Percentiles rank a stretch among this genome's conserved stretches.
Conservation (phyloP, 2,797 vertebrate genomes). For the Leuciscus waleckii region DNA sequence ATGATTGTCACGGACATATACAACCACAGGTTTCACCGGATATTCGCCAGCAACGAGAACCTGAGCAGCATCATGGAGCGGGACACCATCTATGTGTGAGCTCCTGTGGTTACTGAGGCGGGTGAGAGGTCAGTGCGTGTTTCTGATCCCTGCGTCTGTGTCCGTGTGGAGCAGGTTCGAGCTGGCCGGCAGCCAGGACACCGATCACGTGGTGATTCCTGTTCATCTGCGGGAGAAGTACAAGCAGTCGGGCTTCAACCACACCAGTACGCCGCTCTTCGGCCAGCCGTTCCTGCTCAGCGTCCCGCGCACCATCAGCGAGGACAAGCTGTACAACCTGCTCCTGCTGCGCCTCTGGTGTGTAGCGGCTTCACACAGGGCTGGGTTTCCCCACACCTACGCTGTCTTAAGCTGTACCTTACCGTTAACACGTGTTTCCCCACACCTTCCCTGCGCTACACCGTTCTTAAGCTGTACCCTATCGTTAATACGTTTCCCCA, state of each 20-base stretch:
- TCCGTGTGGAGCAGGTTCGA: slow-evolving; percentile 84
- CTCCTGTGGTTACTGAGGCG: slow-evolving; percentile 55
- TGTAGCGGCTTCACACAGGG: neutral
- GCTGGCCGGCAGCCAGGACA: slow-evolving; percentile 89
- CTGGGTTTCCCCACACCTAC: too few species aligned
- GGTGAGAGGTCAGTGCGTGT: neutral
- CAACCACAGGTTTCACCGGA: slow-evolving; percentile 98
- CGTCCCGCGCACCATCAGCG: slow-evolving; percentile 91
- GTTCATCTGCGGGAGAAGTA: slow-evolving; percentile 96
- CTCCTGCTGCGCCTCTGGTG: slow-evolving; percentile 94
- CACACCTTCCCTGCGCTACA: too few species aligned
- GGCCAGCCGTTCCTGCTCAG: slow-evolving; percentile 96
- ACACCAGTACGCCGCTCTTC: slow-evolving; percentile 93
- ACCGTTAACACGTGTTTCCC: too few species aligned
- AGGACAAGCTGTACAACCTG: slow-evolving; percentile 97
- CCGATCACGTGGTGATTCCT: slow-evolving; percentile 94
- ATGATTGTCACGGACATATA: slow-evolving; percentile 98
- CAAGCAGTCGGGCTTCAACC: slow-evolving; percentile 94
- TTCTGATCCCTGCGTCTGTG: neutral
- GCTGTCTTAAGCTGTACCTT: too few species aligned
- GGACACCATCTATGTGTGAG: slow-evolving; percentile 99
- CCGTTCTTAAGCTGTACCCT: too few species aligned
- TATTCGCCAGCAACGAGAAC: slow-evolving; percentile 97
- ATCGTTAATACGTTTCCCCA: too few species aligned
- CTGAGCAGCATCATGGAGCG: slow-evolving; percentile 98